Conservation (phyloP, 2,113 vertebrate species). For the Phyllopteryx taeniolatus region DNA sequence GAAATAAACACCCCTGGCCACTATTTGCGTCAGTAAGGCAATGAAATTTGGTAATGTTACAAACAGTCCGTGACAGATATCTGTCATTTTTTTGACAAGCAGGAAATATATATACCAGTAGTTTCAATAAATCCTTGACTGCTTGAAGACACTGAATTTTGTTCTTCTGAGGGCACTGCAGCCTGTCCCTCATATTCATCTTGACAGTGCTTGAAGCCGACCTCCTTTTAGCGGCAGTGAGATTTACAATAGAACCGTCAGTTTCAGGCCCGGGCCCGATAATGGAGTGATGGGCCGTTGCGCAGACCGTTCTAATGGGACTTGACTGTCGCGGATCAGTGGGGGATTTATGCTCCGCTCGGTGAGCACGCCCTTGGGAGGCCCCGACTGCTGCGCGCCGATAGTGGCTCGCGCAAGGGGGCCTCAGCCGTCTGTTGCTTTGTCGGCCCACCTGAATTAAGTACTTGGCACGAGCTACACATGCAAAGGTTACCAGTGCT, state of each 20-base stretch:
- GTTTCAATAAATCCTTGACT: constrained; percentile 42
- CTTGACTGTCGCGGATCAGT: constrained; percentile 66
- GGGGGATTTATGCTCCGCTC: constrained; percentile 66
- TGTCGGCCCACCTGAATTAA: constrained; percentile 60
- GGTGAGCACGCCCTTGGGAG: constrained; percentile 65
- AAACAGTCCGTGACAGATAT: neutral
- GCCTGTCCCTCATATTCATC: constrained; percentile 58
- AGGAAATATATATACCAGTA: constrained; percentile 11
- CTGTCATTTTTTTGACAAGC: constrained; percentile 9
- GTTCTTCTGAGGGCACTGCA: constrained; percentile 22
- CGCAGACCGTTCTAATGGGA: constrained; percentile 67
- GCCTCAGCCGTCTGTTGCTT: constrained; percentile 52
- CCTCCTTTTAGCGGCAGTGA: constrained; percentile 58
- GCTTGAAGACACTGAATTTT: constrained; percentile 53
- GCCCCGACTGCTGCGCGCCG: constrained; percentile 54
- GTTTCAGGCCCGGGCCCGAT: constrained; percentile 60
- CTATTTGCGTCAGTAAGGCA: neutral
- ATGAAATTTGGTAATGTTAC: neutral
- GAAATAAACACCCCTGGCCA: neutral
- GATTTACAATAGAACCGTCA: constrained; percentile 69
- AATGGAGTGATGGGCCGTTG: constrained; percentile 71
- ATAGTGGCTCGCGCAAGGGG: constrained; percentile 47
- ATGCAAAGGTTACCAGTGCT: constrained; percentile 1
- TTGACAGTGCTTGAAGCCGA: constrained; percentile 57
- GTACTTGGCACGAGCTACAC: constrained; percentile 47